Conservation (phyloP, 2,113 vertebrate species). For the Thamnaconus septentrionalis region DNA sequence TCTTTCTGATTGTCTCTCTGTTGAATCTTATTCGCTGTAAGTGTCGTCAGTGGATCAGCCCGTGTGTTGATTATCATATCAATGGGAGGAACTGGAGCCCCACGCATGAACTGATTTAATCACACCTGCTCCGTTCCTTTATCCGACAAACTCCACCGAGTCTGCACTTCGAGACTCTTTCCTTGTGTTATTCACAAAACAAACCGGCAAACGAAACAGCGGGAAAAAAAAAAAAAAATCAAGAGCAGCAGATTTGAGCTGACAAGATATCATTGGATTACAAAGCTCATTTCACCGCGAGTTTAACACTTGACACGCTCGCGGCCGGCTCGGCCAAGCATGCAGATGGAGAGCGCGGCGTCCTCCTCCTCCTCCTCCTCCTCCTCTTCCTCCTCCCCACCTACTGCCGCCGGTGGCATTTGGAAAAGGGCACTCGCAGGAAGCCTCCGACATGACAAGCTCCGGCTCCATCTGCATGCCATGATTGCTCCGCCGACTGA, state of each 20-base stretch:
- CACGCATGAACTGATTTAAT: no score
- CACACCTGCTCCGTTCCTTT: no score
- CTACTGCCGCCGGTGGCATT: constrained; percentile 67
- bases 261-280: constrained; percentile 72
- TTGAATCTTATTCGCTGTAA: no score
- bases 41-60: no score
- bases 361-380: no score
- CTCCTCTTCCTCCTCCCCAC: constrained; percentile 12
- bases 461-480: constrained; percentile 62
- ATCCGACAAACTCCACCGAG: no score
- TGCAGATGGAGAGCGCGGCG: constrained; percentile 45
- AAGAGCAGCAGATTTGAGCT: constrained; percentile 52
- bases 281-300: constrained; percentile 66
- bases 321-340: constrained; percentile 59
- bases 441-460: constrained; percentile 60
- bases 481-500: constrained; percentile 66
- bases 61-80: no score
- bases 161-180: no score
- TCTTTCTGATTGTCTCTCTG: no score
- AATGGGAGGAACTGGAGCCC: no score
- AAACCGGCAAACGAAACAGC: no score
- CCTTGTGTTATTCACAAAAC: no score
- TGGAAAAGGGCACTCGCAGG: constrained; percentile 67
- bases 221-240: neutral
- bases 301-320: constrained; percentile 60